Percentiles rank a stretch among this genome's conserved stretches.
Evolutionary conservation across 2,888 invertebrate genomes (phyloP).

Genomic region (Scaptomyza caliginosa): DNA sequence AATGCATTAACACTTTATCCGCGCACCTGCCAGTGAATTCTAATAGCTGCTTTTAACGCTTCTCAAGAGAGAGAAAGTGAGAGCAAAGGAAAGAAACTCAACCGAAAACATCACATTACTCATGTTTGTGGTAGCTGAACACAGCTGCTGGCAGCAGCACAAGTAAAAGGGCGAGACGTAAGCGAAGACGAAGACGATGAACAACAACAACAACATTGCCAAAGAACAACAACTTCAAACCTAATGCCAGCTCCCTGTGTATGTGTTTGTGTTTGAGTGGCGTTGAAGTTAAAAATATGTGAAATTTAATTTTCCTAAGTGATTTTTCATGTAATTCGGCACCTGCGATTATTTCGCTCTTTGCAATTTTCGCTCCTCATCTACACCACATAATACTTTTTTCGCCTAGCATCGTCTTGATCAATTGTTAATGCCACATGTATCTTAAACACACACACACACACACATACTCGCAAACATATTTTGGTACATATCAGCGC

Average conservation of each 20-base stretch:
- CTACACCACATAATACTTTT: conserved; percentile 62
- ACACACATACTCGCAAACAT: background rate
- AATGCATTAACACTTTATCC: conserved; percentile 54
- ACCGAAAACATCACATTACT: conserved; percentile 67
- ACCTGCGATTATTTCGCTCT: conserved; percentile 72
- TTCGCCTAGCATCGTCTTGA: conserved; percentile 60
- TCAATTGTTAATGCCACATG: conserved; percentile 76
- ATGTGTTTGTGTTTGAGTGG: background rate
- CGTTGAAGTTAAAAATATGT: conserved; percentile 79
- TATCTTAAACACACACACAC: conserved; percentile 40
- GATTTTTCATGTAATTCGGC: conserved; percentile 81
- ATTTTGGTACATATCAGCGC: conserved; percentile 56
- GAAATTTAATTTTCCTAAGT: conserved; percentile 79
- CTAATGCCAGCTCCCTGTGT: conserved; percentile 43
- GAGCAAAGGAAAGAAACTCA: conserved; percentile 18
- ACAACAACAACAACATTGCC: background rate
- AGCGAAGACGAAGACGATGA: conserved; percentile 8
- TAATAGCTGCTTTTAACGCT: conserved; percentile 15
- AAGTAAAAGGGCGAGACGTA: conserved; percentile 15
- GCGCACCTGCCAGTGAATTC: conserved; percentile 50
- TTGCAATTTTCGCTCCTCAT: conserved; percentile 39
- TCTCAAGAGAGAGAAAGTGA: background rate
- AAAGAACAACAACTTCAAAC: conserved; percentile 44
- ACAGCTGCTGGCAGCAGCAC: conserved; percentile 43
- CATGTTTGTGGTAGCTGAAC: conserved; percentile 70